These are phyloP conservation scores for Platysternon megacephalum DNA, from an alignment of 2,113 vertebrate species.

Conservation along the genomic window DNA sequence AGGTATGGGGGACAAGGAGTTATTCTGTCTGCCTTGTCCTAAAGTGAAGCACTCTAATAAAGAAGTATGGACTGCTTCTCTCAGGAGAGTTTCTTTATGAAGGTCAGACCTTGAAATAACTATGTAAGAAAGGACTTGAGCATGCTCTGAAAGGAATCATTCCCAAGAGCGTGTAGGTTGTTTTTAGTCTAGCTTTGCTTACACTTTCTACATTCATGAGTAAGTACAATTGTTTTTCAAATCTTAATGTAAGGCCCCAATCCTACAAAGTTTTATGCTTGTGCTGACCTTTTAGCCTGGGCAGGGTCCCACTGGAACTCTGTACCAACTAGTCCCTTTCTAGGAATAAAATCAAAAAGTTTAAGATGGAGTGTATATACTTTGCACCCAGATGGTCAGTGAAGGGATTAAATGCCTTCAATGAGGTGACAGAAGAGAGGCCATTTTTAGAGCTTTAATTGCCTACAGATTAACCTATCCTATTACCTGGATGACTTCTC, in stretches of 20 bases:
- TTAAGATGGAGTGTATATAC: neutral
- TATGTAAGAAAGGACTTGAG: neutral
- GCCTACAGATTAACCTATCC: neutral
- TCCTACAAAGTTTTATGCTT: neutral
- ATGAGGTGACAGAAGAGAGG: neutral
- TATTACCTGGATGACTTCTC: too few species aligned
- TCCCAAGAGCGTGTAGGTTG: neutral
- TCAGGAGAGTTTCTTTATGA: neutral
- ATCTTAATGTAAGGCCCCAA: neutral
- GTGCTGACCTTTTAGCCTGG: neutral
- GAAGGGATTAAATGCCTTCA: neutral
- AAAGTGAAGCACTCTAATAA: neutral
- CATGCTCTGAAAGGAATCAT: neutral
- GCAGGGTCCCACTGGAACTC: neutral
- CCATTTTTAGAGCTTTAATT: neutral
- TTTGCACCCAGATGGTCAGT: neutral
- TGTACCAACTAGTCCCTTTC: neutral
- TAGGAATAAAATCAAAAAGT: neutral
- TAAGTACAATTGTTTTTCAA: neutral
- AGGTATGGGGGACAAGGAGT: neutral
- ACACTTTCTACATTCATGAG: neutral
- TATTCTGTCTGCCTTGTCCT: neutral
- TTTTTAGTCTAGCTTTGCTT: neutral
- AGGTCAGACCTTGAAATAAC: neutral
- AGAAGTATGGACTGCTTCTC: neutral